These are phyloP conservation scores for Nannoperca obscura DNA, from an alignment of 2,797 vertebrate species.

Conservation along the genomic window DNA sequence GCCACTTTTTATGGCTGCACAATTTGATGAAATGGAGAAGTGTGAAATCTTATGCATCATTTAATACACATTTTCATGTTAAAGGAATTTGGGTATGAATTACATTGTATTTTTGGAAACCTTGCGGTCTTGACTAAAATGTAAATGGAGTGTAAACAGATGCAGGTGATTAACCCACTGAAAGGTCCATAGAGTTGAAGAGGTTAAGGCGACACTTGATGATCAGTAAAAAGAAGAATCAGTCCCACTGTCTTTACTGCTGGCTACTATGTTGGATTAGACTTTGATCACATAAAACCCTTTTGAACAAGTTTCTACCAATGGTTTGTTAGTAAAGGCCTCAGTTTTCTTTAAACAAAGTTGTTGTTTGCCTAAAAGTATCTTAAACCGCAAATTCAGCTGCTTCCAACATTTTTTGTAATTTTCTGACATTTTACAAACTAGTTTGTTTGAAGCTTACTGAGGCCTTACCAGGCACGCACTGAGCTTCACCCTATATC, in stretches of 20 bases:
- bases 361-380: not conserved
- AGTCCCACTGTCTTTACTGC: conserved; percentile 19
- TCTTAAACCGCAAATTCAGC: conserved; percentile 1
- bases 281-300: conserved; percentile 43
- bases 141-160: conserved; percentile 58
- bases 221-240: conserved; percentile 36
- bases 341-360: conserved; percentile 52
- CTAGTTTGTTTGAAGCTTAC: conserved; percentile 27
- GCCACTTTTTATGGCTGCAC: conserved; percentile 10
- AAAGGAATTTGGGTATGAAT: conserved; percentile 45
- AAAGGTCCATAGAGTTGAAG: conserved; percentile 40
- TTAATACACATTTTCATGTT: conserved; percentile 55
- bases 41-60: conserved; percentile 29
- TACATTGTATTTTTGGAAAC: conserved; percentile 30
- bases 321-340: conserved; percentile 44
- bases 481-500: not conserved
- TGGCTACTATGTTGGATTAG: conserved; percentile 24
- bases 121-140: conserved; percentile 31
- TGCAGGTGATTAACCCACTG: conserved; percentile 35
- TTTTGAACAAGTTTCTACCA: conserved; percentile 35
- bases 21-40: conserved; percentile 30
- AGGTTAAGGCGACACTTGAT: conserved; percentile 48
- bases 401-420: not conserved
- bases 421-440: conserved; percentile 14
- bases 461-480: conserved; percentile 12